These are phyloP conservation scores for Lepus europaeus DNA, from an alignment of 2,113 vertebrate species.

Conservation along the genomic window DNA sequence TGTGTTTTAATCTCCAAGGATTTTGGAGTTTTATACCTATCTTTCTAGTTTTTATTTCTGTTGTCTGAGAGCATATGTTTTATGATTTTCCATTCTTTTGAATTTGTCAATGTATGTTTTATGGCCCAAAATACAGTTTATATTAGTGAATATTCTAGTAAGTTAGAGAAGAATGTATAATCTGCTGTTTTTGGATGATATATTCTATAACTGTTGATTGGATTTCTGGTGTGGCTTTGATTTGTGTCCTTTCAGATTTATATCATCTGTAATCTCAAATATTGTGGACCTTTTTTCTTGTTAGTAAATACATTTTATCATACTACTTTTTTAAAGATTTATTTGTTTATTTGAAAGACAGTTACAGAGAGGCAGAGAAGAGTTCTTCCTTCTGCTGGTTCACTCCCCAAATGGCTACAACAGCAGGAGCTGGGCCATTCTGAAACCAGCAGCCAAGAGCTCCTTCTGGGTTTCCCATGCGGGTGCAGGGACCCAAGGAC, in stretches of 20 bases:
- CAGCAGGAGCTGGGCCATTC: no score
- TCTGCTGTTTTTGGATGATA: background rate
- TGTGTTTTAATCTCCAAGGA: background rate
- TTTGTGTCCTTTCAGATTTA: background rate
- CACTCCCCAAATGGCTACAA: no score
- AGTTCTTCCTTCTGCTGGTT: no score
- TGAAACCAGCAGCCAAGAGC: no score
- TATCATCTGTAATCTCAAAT: background rate
- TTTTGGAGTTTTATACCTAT: background rate
- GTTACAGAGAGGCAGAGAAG: no score
- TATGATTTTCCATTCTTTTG: background rate
- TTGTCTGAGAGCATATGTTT: background rate
- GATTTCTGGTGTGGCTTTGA: background rate
- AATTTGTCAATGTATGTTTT: background rate
- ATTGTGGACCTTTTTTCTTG: background rate
- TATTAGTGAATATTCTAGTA: background rate
- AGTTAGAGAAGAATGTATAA: no score
- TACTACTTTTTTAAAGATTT: no score
- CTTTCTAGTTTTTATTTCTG: constrained; percentile 10
- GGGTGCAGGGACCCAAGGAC: no score
- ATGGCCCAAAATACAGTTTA: background rate
- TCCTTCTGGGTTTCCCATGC: no score
- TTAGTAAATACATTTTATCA: constrained; percentile 5
- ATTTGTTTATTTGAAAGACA: no score
- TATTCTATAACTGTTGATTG: background rate